A percentile compares a stretch with the other conserved stretches of the same genome.
phyloP scores from a whole-genome alignment of 2,888 invertebrate genomes.

The Tinea pellionella region DNA sequence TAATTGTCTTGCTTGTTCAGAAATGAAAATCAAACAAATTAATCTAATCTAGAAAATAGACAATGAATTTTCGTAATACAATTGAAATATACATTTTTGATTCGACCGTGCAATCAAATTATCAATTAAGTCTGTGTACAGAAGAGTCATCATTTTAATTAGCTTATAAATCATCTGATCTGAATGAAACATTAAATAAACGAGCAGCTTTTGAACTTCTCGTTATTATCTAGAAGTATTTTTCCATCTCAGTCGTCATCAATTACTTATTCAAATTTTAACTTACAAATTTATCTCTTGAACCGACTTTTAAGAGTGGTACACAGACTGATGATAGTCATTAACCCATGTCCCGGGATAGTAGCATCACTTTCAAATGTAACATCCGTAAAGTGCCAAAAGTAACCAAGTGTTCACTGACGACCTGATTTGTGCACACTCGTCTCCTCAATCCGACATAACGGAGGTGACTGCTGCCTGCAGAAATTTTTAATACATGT shows the following conservation, averaged over 20 bases:
- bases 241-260: background rate
- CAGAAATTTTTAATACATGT: too few relatives aligned
- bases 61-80: background rate
- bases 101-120: background rate
- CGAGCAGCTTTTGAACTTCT: background rate
- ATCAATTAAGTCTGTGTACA: background rate
- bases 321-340: too few relatives aligned
- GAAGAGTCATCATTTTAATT: slow-evolving; percentile 1
- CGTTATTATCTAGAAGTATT: background rate
- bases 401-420: too few relatives aligned
- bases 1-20: too few relatives aligned
- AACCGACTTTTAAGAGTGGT: too few relatives aligned
- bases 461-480: too few relatives aligned
- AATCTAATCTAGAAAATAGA: background rate
- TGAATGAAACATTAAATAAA: slow-evolving; percentile 5
- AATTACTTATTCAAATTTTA: background rate
- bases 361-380: too few relatives aligned
- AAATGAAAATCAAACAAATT: too few relatives aligned
- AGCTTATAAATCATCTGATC: slow-evolving; percentile 3
- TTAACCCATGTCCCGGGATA: too few relatives aligned
- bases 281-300: background rate
- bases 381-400: too few relatives aligned
- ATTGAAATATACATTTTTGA: background rate
- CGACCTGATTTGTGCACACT: too few relatives aligned
- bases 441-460: too few relatives aligned